Percentiles rank a stretch among this genome's conserved stretches.
Conservation (phyloP, 2,113 vertebrate species). For the Tylochromis polylepis region DNA sequence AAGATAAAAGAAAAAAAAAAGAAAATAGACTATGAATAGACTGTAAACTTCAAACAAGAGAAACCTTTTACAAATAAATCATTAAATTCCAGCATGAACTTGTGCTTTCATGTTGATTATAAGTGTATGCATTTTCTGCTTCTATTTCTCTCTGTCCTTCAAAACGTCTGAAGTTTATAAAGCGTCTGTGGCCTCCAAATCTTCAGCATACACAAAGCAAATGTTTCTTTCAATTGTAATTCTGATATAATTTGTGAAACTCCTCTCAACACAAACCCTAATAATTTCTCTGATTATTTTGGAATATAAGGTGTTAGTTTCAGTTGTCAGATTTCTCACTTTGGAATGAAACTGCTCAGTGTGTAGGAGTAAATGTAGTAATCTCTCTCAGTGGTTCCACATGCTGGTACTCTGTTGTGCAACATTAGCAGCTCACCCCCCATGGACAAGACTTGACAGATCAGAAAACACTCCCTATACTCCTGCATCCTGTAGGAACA, state of each 20-base stretch:
- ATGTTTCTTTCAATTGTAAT: neutral
- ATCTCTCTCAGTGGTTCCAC: neutral
- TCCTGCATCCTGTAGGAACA: neutral
- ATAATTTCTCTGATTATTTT: neutral
- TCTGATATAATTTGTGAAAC: fast-evolving
- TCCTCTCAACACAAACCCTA: neutral
- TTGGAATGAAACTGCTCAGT: neutral
- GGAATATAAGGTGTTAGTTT: neutral
- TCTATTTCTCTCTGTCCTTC: neutral
- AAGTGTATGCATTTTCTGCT: neutral
- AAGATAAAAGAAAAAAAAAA: neutral
- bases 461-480: slow-evolving; percentile 8
- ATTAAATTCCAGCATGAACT: neutral
- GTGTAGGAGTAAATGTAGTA: slow-evolving; percentile 11
- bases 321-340: neutral
- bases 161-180: neutral
- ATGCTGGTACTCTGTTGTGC: slow-evolving; percentile 14
- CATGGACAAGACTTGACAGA: slow-evolving; percentile 31
- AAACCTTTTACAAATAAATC: neutral
- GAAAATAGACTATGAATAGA: neutral
- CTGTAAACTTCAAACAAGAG: fast-evolving
- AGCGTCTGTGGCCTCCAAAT: neutral
- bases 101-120: neutral
- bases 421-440: slow-evolving; percentile 27
- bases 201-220: neutral